Base-by-base conservation (phyloP, 2,113 vertebrate genomes). In the Mirounga angustirostris region DNA sequence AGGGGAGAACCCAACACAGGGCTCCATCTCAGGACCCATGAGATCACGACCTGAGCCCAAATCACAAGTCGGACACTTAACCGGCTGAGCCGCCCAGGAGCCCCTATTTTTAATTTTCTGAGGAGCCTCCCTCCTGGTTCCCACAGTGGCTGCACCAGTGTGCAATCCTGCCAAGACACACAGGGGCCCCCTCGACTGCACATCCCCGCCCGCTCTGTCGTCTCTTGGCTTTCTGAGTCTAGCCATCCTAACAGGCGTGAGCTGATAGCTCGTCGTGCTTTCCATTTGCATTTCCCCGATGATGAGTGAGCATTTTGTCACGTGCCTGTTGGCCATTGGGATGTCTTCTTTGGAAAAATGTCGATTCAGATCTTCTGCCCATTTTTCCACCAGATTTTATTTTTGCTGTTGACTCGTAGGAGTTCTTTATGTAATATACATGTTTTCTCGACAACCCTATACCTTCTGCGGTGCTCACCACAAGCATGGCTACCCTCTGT, bases 231-330 rank as follows among this genome's bases (percentile, higher is more conserved):
- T 40, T 65, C 36, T 21, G 46, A 13, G 40, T 40, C 43, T 24
- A 24, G 50, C 36, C 76, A 4, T 22, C n/a, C 26, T 33, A 6
- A 69, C 28, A 7, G 33, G 26, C 2, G 36, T 2, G 19, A 43
- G 18, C 5, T 1, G 46, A 9, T 5, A 5, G 7, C 69, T 40
- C 80, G 1, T 2, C 6, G n/a, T 1, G 26, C 18, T 26, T 65
- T 33, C 40, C 28, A 1, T 43, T 6, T 43, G 19, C 71, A 6
- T 65, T 24, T 86, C 24, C 26, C 18, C 0, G 19, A 33, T 0
- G 19, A 5, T 33, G 1, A 33, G 33, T 33, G 81, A 24, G 24
- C 50, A 11, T 28, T 56, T 14, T 40, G 6, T 54, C 74, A 6
- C 1, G n/a, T 14, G 28, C 59, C 89, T 6, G 59, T 30, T 30